Base-by-base conservation (phyloP, 1,140 invertebrate species). In the Drosophila pectinifera region DNA sequence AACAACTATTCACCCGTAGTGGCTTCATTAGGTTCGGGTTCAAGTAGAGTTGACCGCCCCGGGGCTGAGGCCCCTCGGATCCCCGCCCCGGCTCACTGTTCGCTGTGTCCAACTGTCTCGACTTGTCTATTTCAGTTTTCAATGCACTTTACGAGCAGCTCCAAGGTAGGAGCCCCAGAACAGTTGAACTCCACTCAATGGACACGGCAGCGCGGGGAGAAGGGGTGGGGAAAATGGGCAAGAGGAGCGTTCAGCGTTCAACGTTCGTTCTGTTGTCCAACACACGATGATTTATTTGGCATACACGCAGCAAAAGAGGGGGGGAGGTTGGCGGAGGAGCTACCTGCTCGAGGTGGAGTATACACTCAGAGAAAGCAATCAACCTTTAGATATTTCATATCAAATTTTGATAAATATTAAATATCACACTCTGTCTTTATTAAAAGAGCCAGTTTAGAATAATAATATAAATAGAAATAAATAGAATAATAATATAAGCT, bases 271-370 rank as follows among this genome's bases (percentile, higher is more conserved):
- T 78, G 49, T 75, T 73, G 75, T 57, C 56, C 79, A 72, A 83
- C 83, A 76, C 69, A 83, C 73, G 85, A 89, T 89, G 84, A 89
- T 89, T 89, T 89, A 89, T 89, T 90, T 89, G 84, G 85, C 84
- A 89, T 81, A 89, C 80, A 89, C 62, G 73, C 54, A 73, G 46
- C 20, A 28, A 49, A 28, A 20, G 53, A 18, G 45, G 38, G 38
- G 38, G 36, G 38, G 22, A 6, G n/a, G 43, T 26, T 28, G 57
- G 38, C 26, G 48, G 48, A 28, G 49, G 45, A 48, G 76, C 78
- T 88, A 88, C 84, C 84, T 86, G 82, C 65, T 67, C 55, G 67
- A 70, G 67, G 78, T 78, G 62, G 69, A 80, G 88, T 80, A 65
- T 81, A 82, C 59, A 59, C 59, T 13, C 10, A 7, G 10, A 7